Evolutionary conservation across 2,888 invertebrate species (phyloP), one percentile per base, ranked within the genome.

Genomic region (Cacoxenus indagator): DNA sequence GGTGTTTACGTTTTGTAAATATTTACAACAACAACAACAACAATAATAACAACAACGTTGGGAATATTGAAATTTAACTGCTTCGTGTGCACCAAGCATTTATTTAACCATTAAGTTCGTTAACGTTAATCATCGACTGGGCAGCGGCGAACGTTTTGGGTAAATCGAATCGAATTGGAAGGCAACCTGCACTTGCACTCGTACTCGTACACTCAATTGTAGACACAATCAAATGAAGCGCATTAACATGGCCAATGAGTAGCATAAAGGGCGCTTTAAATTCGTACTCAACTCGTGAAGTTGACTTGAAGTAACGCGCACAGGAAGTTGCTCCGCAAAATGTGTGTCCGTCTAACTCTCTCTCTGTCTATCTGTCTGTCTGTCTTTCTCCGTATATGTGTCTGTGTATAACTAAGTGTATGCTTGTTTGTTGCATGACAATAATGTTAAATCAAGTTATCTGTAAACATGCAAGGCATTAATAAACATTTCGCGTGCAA

Each of bases 401-500:
- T 67, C 17, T 65, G 29, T 62, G 64, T 45, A 8, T 51, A 46
- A 22, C 19, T 51, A 29, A 43, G 59, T 68, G 64, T 64, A 46
- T 71, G 70, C 61, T 27, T 67, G 24, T 67, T 17, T 67, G 43
- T 55, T 80, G 80, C 80, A 83, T 83, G 83, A 80, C 83, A 83
- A 80, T 78, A 81, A 82, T 79, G 76, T 76, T 84, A 84, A 85
- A 85, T 84, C 84, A 85, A 84, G 84, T 84, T 83, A 85, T 82
- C 78, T 81, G 73, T 73, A 80, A 81, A 83, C 85, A 84, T 84
- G 84, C 85, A 78, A 84, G 83, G 75, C 78, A 80, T 85, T 85
- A 84, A 85, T 85, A 84, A 84, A 83, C 77, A 78, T 84, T 82
- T 87, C 84, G 87, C 87, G 85, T 87, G 86, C 81, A 77, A 84